Conservation (phyloP, 1,140 invertebrate genomes). For the Drosophila albomicans region DNA sequence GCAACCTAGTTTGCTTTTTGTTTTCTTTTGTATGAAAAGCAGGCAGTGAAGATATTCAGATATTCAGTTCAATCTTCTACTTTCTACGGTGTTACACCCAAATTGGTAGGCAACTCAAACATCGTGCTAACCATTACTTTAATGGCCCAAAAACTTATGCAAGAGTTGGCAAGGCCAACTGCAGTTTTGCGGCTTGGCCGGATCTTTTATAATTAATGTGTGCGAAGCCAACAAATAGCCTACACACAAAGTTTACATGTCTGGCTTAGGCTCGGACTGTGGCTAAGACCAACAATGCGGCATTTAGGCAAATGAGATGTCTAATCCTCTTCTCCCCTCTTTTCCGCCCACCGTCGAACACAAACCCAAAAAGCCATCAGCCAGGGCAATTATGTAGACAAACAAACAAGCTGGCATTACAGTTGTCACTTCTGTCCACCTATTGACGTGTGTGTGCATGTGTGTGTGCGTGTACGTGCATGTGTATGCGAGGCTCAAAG, state of each 20-base stretch:
- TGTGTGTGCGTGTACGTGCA: conserved; percentile 22
- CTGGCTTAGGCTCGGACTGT: conserved; percentile 56
- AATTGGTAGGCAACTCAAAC: conserved; percentile 41
- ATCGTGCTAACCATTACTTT: conserved; percentile 50
- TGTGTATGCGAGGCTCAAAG: conserved; percentile 63
- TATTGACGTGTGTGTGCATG: conserved; percentile 38
- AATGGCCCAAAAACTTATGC: conserved; percentile 50
- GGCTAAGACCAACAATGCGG: conserved; percentile 47
- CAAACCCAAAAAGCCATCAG: conserved; percentile 50
- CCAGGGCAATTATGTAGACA: conserved; percentile 76
- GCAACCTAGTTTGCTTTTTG: conserved; percentile 52
- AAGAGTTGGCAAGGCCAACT: conserved; percentile 27
- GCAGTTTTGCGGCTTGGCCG: conserved; percentile 47
- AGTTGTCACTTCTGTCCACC: conserved; percentile 61
- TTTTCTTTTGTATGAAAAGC: background rate
- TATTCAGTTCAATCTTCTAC: conserved; percentile 13
- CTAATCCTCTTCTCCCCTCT: background rate
- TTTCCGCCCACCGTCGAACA: conserved; percentile 1
- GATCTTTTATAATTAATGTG: conserved; percentile 75
- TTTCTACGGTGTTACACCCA: background rate
- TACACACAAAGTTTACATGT: conserved; percentile 18
- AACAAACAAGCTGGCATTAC: conserved; percentile 69
- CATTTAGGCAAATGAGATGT: conserved; percentile 52
- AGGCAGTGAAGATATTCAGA: background rate
- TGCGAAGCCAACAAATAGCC: conserved; percentile 50